Evolutionary conservation across 2,113 vertebrate species (phyloP).

Genomic region (Chunga burmeisteri): DNA sequence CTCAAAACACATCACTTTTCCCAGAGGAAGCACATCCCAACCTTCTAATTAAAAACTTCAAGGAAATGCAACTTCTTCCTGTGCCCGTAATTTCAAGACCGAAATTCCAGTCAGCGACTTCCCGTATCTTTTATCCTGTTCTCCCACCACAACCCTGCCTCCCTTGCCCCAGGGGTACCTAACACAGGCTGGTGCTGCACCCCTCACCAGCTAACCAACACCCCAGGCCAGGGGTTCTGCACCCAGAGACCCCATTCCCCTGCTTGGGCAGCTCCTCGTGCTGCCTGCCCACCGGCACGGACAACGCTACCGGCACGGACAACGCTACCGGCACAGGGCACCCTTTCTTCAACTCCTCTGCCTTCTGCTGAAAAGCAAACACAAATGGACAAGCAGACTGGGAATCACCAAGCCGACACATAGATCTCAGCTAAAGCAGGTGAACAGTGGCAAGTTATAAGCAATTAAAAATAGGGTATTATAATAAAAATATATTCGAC

Average conservation of each 20-base stretch:
- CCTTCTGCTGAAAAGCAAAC: background rate
- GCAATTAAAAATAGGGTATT: background rate
- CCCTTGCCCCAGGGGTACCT: fast-evolving
- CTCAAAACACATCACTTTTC: background rate
- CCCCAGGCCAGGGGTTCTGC: background rate
- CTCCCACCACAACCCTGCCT: fast-evolving
- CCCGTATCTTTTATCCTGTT: background rate
- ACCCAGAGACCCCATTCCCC: background rate
- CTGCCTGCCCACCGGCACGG: background rate
- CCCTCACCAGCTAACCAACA: background rate
- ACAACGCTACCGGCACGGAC: background rate
- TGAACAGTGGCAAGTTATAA: background rate
- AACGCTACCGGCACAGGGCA: background rate
- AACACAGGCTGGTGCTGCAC: fast-evolving
- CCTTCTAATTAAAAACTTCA: background rate
- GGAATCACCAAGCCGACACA: background rate
- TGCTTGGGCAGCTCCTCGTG: background rate
- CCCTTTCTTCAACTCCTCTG: background rate
- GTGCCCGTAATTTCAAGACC: background rate
- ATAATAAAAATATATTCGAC: background rate
- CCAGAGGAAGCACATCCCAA: background rate
- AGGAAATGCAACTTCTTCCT: background rate
- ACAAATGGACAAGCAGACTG: background rate
- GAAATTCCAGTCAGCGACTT: background rate
- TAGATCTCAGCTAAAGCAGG: background rate